Evolutionary conservation across 1,140 invertebrate species (phyloP), one percentile per base, ranked within the genome.

Genomic region (Neuroterus valhalla): DNA sequence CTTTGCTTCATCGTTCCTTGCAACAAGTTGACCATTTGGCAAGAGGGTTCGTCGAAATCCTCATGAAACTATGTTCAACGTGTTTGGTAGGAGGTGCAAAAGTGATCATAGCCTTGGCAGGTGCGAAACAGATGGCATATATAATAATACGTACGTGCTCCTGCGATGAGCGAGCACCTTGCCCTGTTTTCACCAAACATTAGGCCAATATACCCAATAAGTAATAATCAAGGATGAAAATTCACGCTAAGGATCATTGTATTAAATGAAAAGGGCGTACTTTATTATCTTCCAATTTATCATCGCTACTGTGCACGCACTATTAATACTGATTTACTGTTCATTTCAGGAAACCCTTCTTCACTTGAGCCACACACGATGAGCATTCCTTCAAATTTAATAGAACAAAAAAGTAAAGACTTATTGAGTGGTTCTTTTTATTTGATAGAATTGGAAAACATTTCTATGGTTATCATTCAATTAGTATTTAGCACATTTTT

Each of bases 61-160:
- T 55, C 23, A 52, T 23, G 11, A 31, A 55, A 55, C 23, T 55
- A 55, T 31, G 21, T 26, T 55, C 12, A 55, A 55, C 19, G 52
- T 55, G 52, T 79, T 79, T 72, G 45, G 78, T 79, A 82, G 78
- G 84, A 85, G 84, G 85, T 84, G 85, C 82, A 79, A 86, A 86
- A 82, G 75, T 78, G 80, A 82, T 83, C 76, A 85, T 85, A 77
- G 74, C 78, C 78, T 86, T 86, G 83, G 87, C 87, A 89, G 87
- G 86, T 89, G 87, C 82, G 83, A 88, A 89, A 86, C 87, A 88
- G 87, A 87, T 89, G 87, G 84, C 78, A 79, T 71, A 76, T 78
- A 62, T 77, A 81, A 78, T 81, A 74, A 78, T 55, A 70, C 42
- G 17, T 73, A 62, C 70, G 62, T 72, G 75, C 74, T 70, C 70